phyloP scores from a whole-genome alignment of 2,797 vertebrate genomes.

The Pseudopleuronectes americanus region DNA sequence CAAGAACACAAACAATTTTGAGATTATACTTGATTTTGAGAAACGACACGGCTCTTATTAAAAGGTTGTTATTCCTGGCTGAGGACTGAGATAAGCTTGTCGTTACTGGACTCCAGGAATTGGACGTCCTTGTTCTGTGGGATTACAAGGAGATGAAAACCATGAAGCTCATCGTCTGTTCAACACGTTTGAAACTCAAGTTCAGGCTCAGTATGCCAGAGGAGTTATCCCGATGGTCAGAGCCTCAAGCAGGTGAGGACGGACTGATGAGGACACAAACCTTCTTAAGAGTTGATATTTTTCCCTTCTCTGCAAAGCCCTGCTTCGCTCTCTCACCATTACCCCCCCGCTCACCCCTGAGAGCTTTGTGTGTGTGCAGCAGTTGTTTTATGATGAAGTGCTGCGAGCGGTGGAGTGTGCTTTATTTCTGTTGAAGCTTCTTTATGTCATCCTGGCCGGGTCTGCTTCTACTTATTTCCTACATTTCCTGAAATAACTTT shows the following conservation, averaged over 20 bases:
- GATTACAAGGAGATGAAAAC: slow-evolving; percentile 50
- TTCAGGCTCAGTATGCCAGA: slow-evolving; percentile 15
- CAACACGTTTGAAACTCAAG: slow-evolving; percentile 36
- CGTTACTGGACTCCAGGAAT: slow-evolving; percentile 36
- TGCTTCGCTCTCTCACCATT: neutral
- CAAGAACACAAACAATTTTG: slow-evolving; percentile 37
- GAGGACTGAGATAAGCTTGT: slow-evolving; percentile 38
- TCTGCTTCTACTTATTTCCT: slow-evolving; percentile 19
- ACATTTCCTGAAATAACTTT: slow-evolving; percentile 39
- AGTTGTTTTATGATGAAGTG: slow-evolving; percentile 31
- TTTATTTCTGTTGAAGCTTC: slow-evolving; percentile 2
- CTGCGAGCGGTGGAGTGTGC: slow-evolving; percentile 1
- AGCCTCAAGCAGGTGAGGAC: slow-evolving; percentile 43
- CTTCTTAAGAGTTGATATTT: neutral
- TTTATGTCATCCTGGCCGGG: slow-evolving; percentile 14
- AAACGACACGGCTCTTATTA: slow-evolving; percentile 18
- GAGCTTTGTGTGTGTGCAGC: slow-evolving; percentile 11
- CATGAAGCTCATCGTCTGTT: slow-evolving; percentile 28
- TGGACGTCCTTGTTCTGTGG: slow-evolving; percentile 40
- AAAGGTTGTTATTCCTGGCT: slow-evolving; percentile 29
- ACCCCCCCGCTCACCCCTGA: neutral
- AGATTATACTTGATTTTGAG: slow-evolving; percentile 36
- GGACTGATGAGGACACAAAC: neutral
- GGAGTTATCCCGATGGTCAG: slow-evolving; percentile 3
- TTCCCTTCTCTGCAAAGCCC: neutral